Base-by-base conservation (phyloP, 1,140 invertebrate genomes). In the Bombus cullumanus region DNA sequence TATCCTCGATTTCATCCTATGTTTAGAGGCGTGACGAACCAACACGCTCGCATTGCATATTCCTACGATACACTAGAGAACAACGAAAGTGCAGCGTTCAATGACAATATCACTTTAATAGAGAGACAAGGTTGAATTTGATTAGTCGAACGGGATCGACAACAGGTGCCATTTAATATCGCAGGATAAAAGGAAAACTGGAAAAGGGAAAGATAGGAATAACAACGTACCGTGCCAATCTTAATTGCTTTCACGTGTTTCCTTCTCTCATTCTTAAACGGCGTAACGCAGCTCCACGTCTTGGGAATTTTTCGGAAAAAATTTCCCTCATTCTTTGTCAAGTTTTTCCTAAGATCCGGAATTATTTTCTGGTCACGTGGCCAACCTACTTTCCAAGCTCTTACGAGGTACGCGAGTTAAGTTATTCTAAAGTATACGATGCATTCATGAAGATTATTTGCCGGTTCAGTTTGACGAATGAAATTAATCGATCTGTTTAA, bases 1-100 rank as follows among this genome's bases (percentile, higher is more conserved):
- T 88, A 88, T 80, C 75, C 64, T 69, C 72, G 72, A 79, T 88
- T 77, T 88, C 74, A 73, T 83, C 76, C 87, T 73, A 74, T 81
- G 53, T 74, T 76, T 53, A 72, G 59, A 69, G n/a, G 28, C 69
- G n/a, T 68, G 31, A 89, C 74, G 76, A 78, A 37, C 34, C 31
- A 66, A 66, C 68, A n/a, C 39, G 69, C 39, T 64, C 15, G 47
- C 37, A 69, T 57, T 43, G 39, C 47, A 13, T 28, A 43, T 76
- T 31, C n/a, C 37, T 74, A 41, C 22, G 28, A 75, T 22, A n/a
- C 22, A 15, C 72, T 2, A 72, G 31, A 37, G 75, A 84, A 89
- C 74, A 79, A 80, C 69, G 31, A 80, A 75, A 68, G 64, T 59
- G n/a, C 6, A 8, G 39, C 47, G 25, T 83, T 69, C n/a, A 76